These are phyloP conservation scores for Allacma fusca DNA, from an alignment of 2,888 invertebrate species.

Conservation along the genomic window DNA sequence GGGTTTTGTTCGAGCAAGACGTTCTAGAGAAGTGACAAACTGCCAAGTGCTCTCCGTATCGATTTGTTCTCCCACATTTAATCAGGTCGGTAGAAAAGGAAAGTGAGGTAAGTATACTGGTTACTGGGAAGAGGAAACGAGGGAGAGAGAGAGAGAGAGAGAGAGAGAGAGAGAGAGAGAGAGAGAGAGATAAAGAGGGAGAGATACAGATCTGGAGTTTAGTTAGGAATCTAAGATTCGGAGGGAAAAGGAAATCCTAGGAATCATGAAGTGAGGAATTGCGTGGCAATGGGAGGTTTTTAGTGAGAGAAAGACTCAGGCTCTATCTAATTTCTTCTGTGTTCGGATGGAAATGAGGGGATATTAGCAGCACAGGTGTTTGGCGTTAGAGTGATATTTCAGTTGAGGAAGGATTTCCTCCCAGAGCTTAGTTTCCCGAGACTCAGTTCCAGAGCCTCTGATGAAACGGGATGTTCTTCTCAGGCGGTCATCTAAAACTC, in stretches of 20 bases:
- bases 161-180: no score
- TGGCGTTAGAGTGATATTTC: neutral
- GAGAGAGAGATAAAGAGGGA: neutral
- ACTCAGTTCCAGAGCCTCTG: no score
- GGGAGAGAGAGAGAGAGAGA: no score
- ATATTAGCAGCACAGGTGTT: conserved; percentile 6
- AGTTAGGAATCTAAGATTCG: neutral
- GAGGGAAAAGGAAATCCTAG: neutral
- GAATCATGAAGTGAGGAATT: neutral
- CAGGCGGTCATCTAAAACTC: no score
- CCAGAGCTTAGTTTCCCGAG: no score
- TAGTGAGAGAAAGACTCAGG: no score
- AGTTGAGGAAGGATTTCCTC: neutral
- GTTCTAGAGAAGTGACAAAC: neutral
- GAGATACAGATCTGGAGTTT: neutral
- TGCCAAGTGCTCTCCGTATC: conserved; percentile 3
- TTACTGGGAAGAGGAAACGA: no score
- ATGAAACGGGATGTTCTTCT: no score
- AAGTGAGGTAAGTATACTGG: no score
- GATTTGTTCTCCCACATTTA: neutral
- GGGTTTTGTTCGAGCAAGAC: neutral
- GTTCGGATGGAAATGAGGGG: neutral
- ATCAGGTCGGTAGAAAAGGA: neutral
- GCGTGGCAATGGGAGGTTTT: neutral
- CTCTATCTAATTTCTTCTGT: no score